Evolutionary conservation across 2,888 invertebrate species (phyloP), one percentile per base, ranked within the genome.

Genomic region (Phaedon cochleariae): DNA sequence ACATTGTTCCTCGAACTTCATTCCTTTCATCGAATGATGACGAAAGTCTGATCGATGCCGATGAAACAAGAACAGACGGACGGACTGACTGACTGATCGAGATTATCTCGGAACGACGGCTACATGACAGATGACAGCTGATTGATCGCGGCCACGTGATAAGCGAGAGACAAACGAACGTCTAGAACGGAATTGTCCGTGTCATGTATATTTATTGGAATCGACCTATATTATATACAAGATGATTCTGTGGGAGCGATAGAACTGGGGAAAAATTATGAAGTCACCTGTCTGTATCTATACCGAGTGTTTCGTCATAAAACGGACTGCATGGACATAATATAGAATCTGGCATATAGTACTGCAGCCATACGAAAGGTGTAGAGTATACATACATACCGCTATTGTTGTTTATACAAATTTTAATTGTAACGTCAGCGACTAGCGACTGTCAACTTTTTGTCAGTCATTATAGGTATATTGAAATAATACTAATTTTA

Each of bases 71-170:
- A 58, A 46, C 45, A 46, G 15, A 46, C 26, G 18, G 58, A n/a
- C 26, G 22, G 51, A 54, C 48, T 57, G 52, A 51, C 34, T 12
- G 34, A 7, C 37, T 54, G 62, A 53, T 46, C 26, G 52, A 63
- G 63, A 67, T 62, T 59, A 63, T 67, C 65, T 59, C 62, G 51
- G 62, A 22, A 63, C 59, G 51, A 57, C 62, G 65, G 68, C 60
- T 68, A 68, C 68, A 68, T 61, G 68, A 68, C 68, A 61, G 68
- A 67, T 65, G 69, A 69, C 69, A 67, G 67, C 57, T 49, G 69
- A 69, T 67, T 69, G 69, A 69, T 69, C 58, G 69, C 55, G 37
- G 65, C 21, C 53, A 67, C 41, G 48, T 55, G 63, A 64, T 57
- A 49, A 52, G 26, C 57, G 57, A 46, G 54, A 37, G 45, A 57